A percentile compares a stretch with the other conserved stretches of the same genome.
Conservation (phyloP, 2,888 invertebrate genomes). For the Sceliomorpha sp. region DNA sequence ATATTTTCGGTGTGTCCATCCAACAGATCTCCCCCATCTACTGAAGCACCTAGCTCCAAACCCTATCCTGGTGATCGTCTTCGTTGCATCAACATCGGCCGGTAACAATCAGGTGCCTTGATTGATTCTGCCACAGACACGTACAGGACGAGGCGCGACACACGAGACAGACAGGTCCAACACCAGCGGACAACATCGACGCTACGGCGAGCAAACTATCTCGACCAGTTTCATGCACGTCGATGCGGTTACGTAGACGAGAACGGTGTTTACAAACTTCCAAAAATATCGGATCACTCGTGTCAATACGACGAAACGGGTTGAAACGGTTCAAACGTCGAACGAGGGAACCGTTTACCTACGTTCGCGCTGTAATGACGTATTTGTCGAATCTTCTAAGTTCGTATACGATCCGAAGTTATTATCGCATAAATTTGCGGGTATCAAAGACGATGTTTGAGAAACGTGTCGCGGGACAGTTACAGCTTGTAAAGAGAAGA, state of each 20-base stretch:
- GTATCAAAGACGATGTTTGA: not conserved
- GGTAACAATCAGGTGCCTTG: conserved; percentile 71
- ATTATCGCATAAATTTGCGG: conserved; percentile 29
- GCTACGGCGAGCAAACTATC: conserved; percentile 5
- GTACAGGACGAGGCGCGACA: conserved; percentile 12
- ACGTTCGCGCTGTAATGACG: too few relatives aligned
- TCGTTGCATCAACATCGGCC: conserved; percentile 67
- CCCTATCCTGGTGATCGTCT: conserved; percentile 46
- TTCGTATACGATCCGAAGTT: conserved; percentile 13
- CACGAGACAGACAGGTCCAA: conserved; percentile 9
- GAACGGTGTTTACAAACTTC: not conserved
- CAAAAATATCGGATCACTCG: not conserved
- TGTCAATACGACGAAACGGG: too few relatives aligned
- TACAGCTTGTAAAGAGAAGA: too few relatives aligned
- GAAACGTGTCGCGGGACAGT: not conserved
- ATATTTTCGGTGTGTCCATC: conserved; percentile 3
- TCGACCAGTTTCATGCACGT: conserved; percentile 21
- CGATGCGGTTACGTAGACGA: not conserved
- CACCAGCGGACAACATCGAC: conserved; percentile 9
- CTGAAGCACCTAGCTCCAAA: conserved; percentile 14
- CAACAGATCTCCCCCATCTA: conserved; percentile 8
- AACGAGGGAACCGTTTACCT: too few relatives aligned
- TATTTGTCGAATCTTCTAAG: too few relatives aligned
- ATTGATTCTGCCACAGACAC: conserved; percentile 65
- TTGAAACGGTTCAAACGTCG: too few relatives aligned